Base-by-base conservation (phyloP, 2,797 vertebrate genomes). In the Micropoecilia bifurca region DNA sequence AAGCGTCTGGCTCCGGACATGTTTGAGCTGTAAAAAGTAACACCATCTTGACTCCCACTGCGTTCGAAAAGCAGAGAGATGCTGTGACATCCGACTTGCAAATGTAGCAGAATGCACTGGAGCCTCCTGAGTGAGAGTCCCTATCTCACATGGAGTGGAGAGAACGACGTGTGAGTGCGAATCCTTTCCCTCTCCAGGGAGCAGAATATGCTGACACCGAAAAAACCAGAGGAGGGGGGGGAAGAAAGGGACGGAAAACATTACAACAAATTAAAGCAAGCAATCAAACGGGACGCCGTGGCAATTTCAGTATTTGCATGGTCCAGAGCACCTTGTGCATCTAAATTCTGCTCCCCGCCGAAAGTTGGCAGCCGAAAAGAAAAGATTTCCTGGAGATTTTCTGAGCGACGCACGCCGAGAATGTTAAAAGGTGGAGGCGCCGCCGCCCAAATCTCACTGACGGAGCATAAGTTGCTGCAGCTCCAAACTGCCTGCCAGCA, bases 231-330 rank as follows among this genome's bases (percentile, higher is more conserved):
- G 20, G 39, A 7, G 39, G 1, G 36, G 63, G 20, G 28, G 18
- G 22, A 6, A 47, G 63, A 53, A 66, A 48, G 22, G 55, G 46
- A 48, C 41, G 3, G 72, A 68, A 77, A 83, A 82, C 46, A 85
- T 72, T 84, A 9, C 80, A 82, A 84, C 86, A 88, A 88, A 87
- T 91, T 57, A 90, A 92, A 87, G 89, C 85, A 87, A 86, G 82
- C 77, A 89, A 89, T 87, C 84, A 85, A 84, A 88, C 76, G 30
- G 48, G 71, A 83, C 1, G 77, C 76, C 85, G 86, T 77, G 85
- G 79, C 84, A 82, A 82, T 87, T 89, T 90, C 66, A 13, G n/a
- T 75, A 80, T 91, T 90, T 88, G 86, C 80, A 90, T 85, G 88
- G 68, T 22, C 4, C 45, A 78, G 74, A 76, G 84, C 3, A 6